Percentiles rank a stretch among this genome's conserved stretches.
Evolutionary conservation across 2,113 vertebrate genomes (phyloP).

Genomic region (Tetraodon nigroviridis): DNA sequence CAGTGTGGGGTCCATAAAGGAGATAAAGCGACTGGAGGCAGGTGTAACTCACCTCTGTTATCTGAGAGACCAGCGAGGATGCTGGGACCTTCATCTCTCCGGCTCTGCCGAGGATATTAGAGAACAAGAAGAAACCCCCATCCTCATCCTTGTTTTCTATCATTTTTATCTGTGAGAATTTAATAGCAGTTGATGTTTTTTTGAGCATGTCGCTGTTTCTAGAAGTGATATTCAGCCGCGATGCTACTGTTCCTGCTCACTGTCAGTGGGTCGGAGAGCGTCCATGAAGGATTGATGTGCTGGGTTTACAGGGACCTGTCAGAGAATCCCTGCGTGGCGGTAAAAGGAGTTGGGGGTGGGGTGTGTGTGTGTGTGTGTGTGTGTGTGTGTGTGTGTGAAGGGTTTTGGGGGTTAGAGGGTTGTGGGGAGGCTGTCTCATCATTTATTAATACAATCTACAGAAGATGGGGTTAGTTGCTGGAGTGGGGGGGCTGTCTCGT

Average conservation of each 20-base stretch:
- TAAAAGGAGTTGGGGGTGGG: constrained; percentile 55
- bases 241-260: constrained; percentile 1
- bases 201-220: not conserved
- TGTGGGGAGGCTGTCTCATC: constrained; percentile 62
- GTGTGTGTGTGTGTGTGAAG: constrained; percentile 20
- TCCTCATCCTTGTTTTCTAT: not conserved
- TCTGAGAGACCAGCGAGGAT: constrained; percentile 1
- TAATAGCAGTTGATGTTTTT: not conserved
- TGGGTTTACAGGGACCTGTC: constrained; percentile 44
- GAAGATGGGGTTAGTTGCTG: constrained; percentile 56
- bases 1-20: constrained; percentile 47
- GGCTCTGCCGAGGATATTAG: not conserved
- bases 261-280: constrained; percentile 10
- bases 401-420: constrained; percentile 49
- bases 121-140: not conserved
- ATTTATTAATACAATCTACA: constrained; percentile 73
- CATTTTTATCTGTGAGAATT: not conserved
- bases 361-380: constrained; percentile 22
- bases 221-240: too few relatives aligned
- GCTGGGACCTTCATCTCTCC: constrained; percentile 4
- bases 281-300: constrained; percentile 53
- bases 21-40: constrained; percentile 39
- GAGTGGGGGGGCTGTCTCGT: constrained; percentile 40
- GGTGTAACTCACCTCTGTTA: constrained; percentile 2
- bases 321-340: constrained; percentile 36